Evolutionary conservation across 2,797 vertebrate genomes (phyloP).

Genomic region (Peromyscus attwateri): DNA sequence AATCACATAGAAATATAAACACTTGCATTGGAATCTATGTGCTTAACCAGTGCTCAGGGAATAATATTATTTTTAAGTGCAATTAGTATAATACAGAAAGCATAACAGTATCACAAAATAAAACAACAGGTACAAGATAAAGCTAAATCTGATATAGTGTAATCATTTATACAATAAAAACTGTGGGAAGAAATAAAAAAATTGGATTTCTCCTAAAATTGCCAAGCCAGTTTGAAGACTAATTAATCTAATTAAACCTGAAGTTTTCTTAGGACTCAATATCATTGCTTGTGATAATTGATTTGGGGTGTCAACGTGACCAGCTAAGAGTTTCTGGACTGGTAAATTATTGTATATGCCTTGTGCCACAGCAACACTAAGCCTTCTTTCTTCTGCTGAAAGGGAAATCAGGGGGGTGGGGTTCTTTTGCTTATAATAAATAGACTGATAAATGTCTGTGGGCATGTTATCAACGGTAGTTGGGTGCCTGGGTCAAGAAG

Average conservation of each 20-base stretch:
- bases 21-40: conserved; percentile 32
- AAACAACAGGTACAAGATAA: neutral
- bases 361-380: neutral
- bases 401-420: neutral
- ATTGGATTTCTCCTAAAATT: conserved; percentile 11
- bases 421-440: neutral
- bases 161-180: conserved; percentile 36
- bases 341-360: neutral
- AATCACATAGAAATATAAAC: conserved; percentile 21
- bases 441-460: neutral
- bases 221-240: neutral
- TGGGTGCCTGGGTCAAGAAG: neutral
- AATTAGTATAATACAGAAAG: conserved; percentile 23
- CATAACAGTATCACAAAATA: neutral
- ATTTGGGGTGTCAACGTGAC: neutral
- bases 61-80: neutral
- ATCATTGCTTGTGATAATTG: neutral
- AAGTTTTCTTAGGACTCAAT: neutral
- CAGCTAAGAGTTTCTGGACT: neutral
- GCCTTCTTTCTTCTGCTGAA: neutral
- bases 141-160: neutral
- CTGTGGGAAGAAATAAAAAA: neutral
- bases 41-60: neutral
- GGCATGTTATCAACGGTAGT: neutral
- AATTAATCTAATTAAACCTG: neutral